These are phyloP conservation scores for Diachasmimorpha longicaudata DNA, from an alignment of 1,140 invertebrate genomes.

Conservation along the genomic window DNA sequence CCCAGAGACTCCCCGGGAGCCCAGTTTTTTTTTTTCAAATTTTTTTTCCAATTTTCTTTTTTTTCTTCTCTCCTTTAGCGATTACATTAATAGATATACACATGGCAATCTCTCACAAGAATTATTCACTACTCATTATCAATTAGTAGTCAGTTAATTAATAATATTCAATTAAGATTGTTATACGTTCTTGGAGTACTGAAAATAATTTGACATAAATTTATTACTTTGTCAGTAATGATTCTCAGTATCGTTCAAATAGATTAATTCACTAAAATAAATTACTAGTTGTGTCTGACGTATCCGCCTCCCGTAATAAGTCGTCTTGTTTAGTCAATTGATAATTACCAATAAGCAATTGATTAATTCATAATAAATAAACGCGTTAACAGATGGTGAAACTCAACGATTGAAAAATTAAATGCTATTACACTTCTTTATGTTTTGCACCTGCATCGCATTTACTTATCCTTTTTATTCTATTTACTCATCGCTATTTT, in stretches of 20 bases:
- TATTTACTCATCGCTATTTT: slow-evolving; percentile 7
- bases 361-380: slow-evolving; percentile 49
- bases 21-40: not conserved
- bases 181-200: not conserved
- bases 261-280: no score
- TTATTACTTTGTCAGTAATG: no score
- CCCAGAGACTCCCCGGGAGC: slow-evolving; percentile 24
- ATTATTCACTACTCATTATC: slow-evolving; percentile 61
- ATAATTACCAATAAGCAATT: slow-evolving; percentile 41
- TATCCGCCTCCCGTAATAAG: not conserved
- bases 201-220: no score
- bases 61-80: slow-evolving; percentile 46
- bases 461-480: slow-evolving; percentile 15
- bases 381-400: slow-evolving; percentile 50
- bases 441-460: slow-evolving; percentile 23
- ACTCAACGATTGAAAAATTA: slow-evolving; percentile 59
- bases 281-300: not conserved
- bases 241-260: no score
- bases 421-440: slow-evolving; percentile 38
- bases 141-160: slow-evolving; percentile 58
- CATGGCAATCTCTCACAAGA: slow-evolving; percentile 63
- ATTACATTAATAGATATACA: slow-evolving; percentile 62
- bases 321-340: slow-evolving; percentile 6
- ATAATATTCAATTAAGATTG: slow-evolving; percentile 47
- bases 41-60: slow-evolving; percentile 16